phyloP scores from a whole-genome alignment of 2,113 vertebrate genomes.

The Cyanistes caeruleus region DNA sequence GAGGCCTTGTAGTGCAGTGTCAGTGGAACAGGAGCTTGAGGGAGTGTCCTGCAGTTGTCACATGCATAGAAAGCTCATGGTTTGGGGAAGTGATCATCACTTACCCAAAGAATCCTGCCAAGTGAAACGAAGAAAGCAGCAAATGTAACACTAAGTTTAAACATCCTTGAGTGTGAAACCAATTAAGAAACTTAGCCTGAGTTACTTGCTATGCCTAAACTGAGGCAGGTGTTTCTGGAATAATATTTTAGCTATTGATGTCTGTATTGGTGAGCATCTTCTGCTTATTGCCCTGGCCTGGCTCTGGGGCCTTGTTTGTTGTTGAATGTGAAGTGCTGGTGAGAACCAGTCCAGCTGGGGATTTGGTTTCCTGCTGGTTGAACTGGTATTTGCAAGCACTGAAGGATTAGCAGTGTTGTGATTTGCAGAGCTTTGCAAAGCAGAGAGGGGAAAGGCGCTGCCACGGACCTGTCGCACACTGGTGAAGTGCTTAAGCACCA shows the following conservation, averaged over 20 bases:
- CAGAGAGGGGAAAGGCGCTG: neutral
- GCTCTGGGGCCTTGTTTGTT: neutral
- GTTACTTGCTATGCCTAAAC: neutral
- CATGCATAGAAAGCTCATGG: accelerated
- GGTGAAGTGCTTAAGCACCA: neutral
- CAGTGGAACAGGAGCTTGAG: neutral
- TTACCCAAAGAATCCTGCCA: neutral
- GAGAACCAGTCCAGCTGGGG: neutral
- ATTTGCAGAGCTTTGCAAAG: neutral
- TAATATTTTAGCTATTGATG: neutral
- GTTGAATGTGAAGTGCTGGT: neutral
- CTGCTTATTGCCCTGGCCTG: neutral
- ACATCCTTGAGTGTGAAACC: neutral
- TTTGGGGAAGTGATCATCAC: neutral
- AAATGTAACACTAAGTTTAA: neutral
- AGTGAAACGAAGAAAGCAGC: neutral
- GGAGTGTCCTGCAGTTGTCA: neutral
- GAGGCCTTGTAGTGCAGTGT: neutral
- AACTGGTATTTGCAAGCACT: neutral
- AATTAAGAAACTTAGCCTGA: neutral
- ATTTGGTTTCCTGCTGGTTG: neutral
- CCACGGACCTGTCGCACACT: neutral
- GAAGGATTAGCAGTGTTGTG: neutral
- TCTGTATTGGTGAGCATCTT: neutral
- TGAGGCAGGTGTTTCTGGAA: neutral